Evolutionary conservation across 2,113 vertebrate species (phyloP), one percentile per base, ranked within the genome.

Genomic region (Perca fluviatilis): DNA sequence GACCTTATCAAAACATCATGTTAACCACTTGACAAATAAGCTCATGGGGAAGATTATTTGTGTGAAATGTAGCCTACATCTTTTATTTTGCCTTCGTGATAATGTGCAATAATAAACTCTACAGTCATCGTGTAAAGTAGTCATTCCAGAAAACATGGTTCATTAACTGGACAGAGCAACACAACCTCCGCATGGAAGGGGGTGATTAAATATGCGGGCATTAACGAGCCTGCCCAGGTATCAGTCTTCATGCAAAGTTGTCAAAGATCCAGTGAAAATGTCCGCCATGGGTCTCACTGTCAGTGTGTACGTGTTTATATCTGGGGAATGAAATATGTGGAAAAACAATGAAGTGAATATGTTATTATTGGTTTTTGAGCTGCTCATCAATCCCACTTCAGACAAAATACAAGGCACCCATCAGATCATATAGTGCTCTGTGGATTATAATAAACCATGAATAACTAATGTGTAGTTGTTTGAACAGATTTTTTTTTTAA

Each of bases 61-160:
- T 94, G 92, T 93, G 85, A 92, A 91, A 86, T 89, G 88, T 93
- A 43, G 40, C 40, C 40, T 43, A 87, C 81, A 91, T 92, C 86
- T 90, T 93, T 89, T 93, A 80, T 93, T 92, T 93, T 92, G 93
- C 93, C 94, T 93, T 93, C 14, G 91, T 95, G 90, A 92, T 91
- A 85, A 94, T 91, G 93, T 94, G 93, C 93, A 95, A 95, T 94
- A 93, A 93, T 84, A 85, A 90, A 91, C 89, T 93, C 83, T 86
- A 79, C 80, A 84, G 77, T 90, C 86, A 83, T 90, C 85, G 86
- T 91, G 91, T 90, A 86, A 89, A 85, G 86, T 93, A 90, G 84
- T 87, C 83, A 84, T 88, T 81, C 81, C 83, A 76, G 74, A 86
- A 83, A 82, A 69, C n/a, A 70, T 83, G 83, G 85, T 90, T 80